Conservation (phyloP, 2,888 invertebrate genomes). For the Euclidia mi region DNA sequence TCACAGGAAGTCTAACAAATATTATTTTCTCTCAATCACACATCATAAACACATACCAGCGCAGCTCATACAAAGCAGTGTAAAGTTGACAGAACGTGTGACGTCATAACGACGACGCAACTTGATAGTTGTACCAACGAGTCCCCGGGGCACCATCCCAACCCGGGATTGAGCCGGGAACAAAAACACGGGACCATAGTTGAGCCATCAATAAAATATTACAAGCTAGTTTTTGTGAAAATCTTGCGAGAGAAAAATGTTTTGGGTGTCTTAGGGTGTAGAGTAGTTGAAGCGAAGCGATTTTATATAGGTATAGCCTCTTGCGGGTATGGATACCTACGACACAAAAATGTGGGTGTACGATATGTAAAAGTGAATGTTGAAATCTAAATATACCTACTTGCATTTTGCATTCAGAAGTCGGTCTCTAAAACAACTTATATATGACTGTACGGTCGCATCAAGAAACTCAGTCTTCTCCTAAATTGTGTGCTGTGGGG, state of each 20-base stretch:
- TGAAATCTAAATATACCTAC: no score
- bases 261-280: conserved; percentile 14
- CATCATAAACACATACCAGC: conserved; percentile 8
- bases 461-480: no score
- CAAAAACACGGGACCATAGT: conserved; percentile 45
- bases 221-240: conserved; percentile 32
- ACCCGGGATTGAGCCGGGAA: conserved; percentile 38
- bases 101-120: conserved; percentile 53
- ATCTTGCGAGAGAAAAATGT: conserved; percentile 19
- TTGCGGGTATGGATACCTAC: background rate
- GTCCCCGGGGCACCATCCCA: conserved; percentile 45
- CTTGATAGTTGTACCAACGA: conserved; percentile 55
- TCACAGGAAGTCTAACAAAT: conserved; percentile 1
- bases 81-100: conserved; percentile 38
- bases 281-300: conserved; percentile 6
- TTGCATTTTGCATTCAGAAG: no score
- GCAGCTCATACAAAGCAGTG: conserved; percentile 24
- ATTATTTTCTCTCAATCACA: conserved; percentile 2
- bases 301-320: background rate
- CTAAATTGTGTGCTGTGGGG: no score
- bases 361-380: no score
- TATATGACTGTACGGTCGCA: no score
- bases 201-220: conserved; percentile 53
- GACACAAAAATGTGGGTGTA: no score
- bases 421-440: no score